Base-by-base conservation (phyloP, 2,113 vertebrate species). In the Antennarius striatus region DNA sequence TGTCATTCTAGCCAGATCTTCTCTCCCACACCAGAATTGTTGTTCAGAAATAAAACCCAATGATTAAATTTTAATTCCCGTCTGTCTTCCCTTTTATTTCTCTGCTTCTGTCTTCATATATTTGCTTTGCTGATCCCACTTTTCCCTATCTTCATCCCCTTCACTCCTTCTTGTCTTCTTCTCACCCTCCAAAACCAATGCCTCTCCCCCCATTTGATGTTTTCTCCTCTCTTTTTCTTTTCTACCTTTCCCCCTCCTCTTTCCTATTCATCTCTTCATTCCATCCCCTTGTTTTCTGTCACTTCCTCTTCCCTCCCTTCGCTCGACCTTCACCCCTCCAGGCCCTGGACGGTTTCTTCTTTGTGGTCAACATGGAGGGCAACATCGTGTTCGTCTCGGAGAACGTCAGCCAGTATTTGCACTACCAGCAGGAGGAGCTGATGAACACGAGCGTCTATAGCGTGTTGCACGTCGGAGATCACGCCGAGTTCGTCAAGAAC, bases 341-440 rank as follows among this genome's bases (percentile, higher is more conserved):
- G 98, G 98, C 98, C 77, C 93, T 99, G 54, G 98, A 99, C 64
- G 98, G 97, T 57, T 99, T 99, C 93, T 99, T 99, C 89, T 98
- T 99, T 28, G 98, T 99, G 77, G 98, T 99, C 89, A 98, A 98
- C 90, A 93, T 94, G 85, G 98, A 99, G 90, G 98, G 98, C 62
- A 96, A 96, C 63, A 93, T 99, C 14, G 96, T 99, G 80, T 99
- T 99, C 80, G 98, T 99, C 68, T 99, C 98, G 4, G 97, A 99
- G 91, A 99, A 99, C 70, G 98, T 99, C 88, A 97, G 94, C 1
- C 98, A 97, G 89, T 99, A 98, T 85, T 90, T 99, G 83, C 93
- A 91, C 83, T 99, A 96, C 91, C 96, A 99, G 90, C 97, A 99
- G 91, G 98, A 99, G 90, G 96, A 96, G 89, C 93, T 99, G 88